Conservation (phyloP, 2,113 vertebrate species). For the Pangasianodon gigas region DNA sequence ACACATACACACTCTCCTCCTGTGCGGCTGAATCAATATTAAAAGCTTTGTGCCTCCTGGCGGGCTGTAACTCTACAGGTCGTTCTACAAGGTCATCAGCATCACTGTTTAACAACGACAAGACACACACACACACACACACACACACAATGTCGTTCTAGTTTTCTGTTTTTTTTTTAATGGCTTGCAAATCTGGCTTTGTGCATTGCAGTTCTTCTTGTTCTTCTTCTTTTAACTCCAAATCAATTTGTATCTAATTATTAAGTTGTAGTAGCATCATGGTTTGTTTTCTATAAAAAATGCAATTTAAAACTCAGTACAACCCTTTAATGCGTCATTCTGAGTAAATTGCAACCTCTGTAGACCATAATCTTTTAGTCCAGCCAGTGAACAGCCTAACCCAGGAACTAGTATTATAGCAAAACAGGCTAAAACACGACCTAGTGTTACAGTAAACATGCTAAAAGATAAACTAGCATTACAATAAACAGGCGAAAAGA, state of each 20-base stretch:
- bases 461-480: background rate
- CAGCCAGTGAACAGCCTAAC: background rate
- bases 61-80: slow-evolving; percentile 30
- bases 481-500: background rate
- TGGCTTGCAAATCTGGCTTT: background rate
- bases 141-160: slow-evolving; percentile 6
- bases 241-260: background rate
- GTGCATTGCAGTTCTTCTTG: background rate
- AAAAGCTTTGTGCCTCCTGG: slow-evolving; percentile 48
- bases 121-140: slow-evolving; percentile 11
- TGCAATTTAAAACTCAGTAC: background rate
- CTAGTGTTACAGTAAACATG: background rate
- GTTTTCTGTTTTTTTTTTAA: background rate
- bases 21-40: slow-evolving; percentile 51
- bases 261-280: background rate
- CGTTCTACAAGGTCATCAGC: slow-evolving; percentile 37
- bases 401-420: background rate
- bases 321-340: background rate
- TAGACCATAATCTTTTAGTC: background rate
- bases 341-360: background rate
- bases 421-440: background rate
- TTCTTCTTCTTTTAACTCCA: background rate
- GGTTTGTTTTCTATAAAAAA: background rate
- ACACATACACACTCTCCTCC: slow-evolving; percentile 2
- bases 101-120: slow-evolving; percentile 16